Conservation (phyloP, 1,140 invertebrate species). For the Brachionus asplanchnoidis region DNA sequence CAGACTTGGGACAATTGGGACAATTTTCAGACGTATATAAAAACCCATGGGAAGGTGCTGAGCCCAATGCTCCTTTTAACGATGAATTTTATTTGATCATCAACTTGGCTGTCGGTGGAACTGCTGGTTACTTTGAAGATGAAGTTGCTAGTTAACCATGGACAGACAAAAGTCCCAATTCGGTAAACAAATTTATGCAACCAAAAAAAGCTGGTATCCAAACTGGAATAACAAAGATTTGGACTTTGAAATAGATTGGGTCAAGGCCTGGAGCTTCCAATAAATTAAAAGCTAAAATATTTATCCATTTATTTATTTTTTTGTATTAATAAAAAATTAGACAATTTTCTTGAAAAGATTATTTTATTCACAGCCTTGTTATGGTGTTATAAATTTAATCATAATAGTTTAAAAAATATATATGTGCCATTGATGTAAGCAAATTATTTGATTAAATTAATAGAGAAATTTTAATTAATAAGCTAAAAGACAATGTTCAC, state of each 20-base stretch:
- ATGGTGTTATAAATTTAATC: no score
- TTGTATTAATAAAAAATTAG: no score
- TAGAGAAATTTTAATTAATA: no score
- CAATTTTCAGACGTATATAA: conserved; percentile 46
- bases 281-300: background rate
- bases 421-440: no score
- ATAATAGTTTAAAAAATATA: no score
- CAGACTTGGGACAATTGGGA: conserved; percentile 45
- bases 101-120: conserved; percentile 69
- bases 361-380: no score
- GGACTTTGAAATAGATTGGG: conserved; percentile 27
- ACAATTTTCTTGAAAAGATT: no score
- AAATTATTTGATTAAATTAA: no score
- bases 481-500: no score
- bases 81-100: conserved; percentile 71
- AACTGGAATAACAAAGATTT: conserved; percentile 24
- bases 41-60: conserved; percentile 52
- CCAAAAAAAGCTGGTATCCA: conserved; percentile 9
- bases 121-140: conserved; percentile 67
- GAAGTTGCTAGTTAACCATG: conserved; percentile 41
- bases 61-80: conserved; percentile 67
- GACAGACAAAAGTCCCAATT: conserved; percentile 20
- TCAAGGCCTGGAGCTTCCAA: background rate
- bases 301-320: no score
- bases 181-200: background rate